These are phyloP conservation scores for Porites cylindrica DNA, from an alignment of 92 coral and sea anemone species.

Conservation along the genomic window DNA sequence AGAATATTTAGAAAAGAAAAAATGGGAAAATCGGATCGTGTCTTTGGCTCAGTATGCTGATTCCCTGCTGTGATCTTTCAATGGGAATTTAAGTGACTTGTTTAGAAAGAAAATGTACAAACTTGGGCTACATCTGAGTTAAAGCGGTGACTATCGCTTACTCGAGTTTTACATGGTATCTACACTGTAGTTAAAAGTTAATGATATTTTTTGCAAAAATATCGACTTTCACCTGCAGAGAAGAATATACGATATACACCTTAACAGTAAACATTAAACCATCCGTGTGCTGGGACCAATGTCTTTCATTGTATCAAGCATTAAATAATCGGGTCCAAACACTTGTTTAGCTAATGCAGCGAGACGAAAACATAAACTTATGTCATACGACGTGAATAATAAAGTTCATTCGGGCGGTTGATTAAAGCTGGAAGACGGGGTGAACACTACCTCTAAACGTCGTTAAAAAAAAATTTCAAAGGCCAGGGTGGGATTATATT, in stretches of 20 bases:
- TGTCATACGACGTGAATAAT: constrained; percentile 21
- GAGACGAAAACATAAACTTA: constrained; percentile 3
- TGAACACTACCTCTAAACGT: background rate
- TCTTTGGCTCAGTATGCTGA: too few relatives aligned
- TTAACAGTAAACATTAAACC: background rate
- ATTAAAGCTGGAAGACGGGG: background rate
- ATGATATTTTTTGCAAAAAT: background rate
- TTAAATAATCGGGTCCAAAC: background rate
- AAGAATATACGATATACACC: constrained; percentile 3
- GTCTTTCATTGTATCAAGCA: background rate
- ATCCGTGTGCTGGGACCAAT: constrained; percentile 4
- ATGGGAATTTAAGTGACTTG: background rate
- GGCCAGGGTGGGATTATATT: background rate
- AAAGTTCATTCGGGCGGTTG: background rate
- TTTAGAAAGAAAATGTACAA: background rate
- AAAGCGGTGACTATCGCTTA: background rate
- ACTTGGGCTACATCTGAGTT: background rate
- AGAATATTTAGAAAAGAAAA: too few relatives aligned
- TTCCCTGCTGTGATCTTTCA: too few relatives aligned
- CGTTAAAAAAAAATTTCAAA: too few relatives aligned
- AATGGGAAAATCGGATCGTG: too few relatives aligned
- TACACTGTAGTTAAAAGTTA: background rate
- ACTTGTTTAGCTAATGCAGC: constrained; percentile 8
- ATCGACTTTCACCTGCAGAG: constrained; percentile 17
- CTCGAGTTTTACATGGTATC: background rate